phyloP scores from a whole-genome alignment of 2,113 vertebrate species.

The Erythrolamprus reginae region DNA sequence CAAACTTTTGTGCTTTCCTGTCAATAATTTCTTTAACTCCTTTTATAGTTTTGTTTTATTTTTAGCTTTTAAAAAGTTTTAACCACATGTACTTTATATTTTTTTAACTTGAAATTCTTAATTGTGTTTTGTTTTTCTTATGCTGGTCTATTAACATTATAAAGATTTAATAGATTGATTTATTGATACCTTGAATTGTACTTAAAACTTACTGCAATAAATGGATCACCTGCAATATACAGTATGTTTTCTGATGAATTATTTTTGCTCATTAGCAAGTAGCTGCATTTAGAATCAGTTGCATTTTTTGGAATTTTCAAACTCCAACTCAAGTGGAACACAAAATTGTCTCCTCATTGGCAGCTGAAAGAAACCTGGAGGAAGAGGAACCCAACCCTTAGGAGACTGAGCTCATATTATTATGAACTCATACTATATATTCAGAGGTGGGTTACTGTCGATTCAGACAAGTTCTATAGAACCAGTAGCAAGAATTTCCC shows the following conservation, averaged over 20 bases:
- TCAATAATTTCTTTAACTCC: too few relatives aligned
- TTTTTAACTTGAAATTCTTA: too few relatives aligned
- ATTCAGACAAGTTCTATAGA: too few relatives aligned
- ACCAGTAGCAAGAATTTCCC: too few relatives aligned
- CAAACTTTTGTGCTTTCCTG: not conserved
- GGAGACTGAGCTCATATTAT: not conserved
- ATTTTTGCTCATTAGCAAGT: not conserved
- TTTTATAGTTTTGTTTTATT: too few relatives aligned
- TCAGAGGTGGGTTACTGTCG: too few relatives aligned
- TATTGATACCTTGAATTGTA: not conserved
- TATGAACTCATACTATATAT: too few relatives aligned
- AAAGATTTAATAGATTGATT: too few relatives aligned
- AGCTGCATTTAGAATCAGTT: not conserved
- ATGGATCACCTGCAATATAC: not conserved
- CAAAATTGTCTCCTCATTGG: not conserved
- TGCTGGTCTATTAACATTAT: too few relatives aligned
- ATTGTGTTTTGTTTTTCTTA: too few relatives aligned
- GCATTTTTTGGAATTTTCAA: not conserved
- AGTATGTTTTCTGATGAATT: not conserved
- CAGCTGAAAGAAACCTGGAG: not conserved
- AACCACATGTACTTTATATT: too few relatives aligned
- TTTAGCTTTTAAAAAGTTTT: too few relatives aligned
- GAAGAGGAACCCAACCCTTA: not conserved
- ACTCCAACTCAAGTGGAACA: not conserved
- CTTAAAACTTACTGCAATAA: not conserved